phyloP scores from a whole-genome alignment of 2,113 vertebrate species.

The Vidua chalybeata region DNA sequence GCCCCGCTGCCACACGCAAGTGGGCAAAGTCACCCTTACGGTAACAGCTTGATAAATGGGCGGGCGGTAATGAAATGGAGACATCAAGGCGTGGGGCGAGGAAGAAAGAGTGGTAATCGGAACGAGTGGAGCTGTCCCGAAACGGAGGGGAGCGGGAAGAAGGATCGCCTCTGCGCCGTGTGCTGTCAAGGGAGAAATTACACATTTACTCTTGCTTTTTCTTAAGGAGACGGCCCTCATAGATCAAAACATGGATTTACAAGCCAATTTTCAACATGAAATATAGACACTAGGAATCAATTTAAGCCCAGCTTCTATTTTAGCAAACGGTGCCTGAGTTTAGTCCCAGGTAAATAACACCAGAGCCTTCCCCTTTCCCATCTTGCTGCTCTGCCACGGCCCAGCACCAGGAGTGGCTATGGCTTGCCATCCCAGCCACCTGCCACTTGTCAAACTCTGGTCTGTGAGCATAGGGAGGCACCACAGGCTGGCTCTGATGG shows the following conservation, averaged over 20 bases:
- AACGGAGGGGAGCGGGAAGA: conserved; percentile 84
- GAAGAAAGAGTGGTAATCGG: conserved; percentile 78
- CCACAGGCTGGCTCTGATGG: background rate
- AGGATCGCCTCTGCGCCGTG: conserved; percentile 95
- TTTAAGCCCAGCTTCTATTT: conserved; percentile 88
- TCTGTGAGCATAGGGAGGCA: fast-evolving
- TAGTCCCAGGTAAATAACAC: conserved; percentile 72
- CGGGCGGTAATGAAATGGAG: conserved; percentile 98
- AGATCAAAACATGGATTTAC: conserved; percentile 97
- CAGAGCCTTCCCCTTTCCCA: background rate
- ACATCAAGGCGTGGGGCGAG: conserved; percentile 97
- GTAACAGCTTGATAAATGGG: conserved; percentile 94
- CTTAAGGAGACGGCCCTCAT: conserved; percentile 98
- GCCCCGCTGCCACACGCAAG: conserved; percentile 69
- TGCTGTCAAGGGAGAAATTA: conserved; percentile 99
- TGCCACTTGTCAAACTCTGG: background rate
- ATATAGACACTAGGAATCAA: conserved; percentile 98
- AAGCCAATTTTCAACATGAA: conserved; percentile 99
- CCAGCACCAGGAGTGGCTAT: background rate
- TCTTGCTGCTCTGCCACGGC: background rate
- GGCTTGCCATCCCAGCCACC: background rate
- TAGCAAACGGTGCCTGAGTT: conserved; percentile 71
- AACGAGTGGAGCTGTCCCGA: conserved; percentile 77
- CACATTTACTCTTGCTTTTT: conserved; percentile 99
- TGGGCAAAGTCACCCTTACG: conserved; percentile 91